Base-by-base conservation (phyloP, 2,113 vertebrate genomes). In the Varanus salvator region DNA sequence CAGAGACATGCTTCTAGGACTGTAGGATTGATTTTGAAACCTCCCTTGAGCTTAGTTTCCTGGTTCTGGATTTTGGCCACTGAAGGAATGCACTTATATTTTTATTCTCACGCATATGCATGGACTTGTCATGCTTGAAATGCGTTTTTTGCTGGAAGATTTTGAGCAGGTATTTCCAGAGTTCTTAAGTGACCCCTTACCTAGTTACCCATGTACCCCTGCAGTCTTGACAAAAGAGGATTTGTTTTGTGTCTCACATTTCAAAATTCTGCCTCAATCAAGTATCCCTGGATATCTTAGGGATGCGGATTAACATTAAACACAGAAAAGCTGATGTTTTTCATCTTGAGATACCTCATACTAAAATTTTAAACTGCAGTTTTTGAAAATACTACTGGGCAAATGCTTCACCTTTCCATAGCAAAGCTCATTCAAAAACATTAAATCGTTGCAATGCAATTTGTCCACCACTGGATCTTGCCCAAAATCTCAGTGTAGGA, bases 181-280 rank as follows among this genome's bases (percentile, higher is more conserved):
- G 29, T 12, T 89, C 19, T 15, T 31, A 84, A 89, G 8, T 34
- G 17, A 50, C 69, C 29, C 83, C 14, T 74, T n/a, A 57, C 54
- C 17, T 50, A 27, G 34, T 29, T 29, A 87, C 23, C 3, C 4
- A 11, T 48, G 25, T 60, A 4, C 57, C 78, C 75, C 5, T 2
- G 77, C 14, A 82, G 8, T 15, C 75, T 11, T 7, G 75, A 50
- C 27, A 91, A 4, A 48, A 80, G 0, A 0, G 0, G 11, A 17
- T 17, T 64, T 8, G 84, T 11, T 19, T 64, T 74, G 48, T 3
- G 29, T 15, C 31, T 85, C 44, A 34, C 4, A n/a, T 74, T 85
- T 84, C 86, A 48, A 85, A 77, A 80, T 71, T 88, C 50, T 71
- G 74, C 86, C 83, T 57, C 66, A 71, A 64, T 57, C 66, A 71